These are phyloP conservation scores for Spodoptera litura DNA, from an alignment of 1,140 invertebrate species.

Conservation along the genomic window DNA sequence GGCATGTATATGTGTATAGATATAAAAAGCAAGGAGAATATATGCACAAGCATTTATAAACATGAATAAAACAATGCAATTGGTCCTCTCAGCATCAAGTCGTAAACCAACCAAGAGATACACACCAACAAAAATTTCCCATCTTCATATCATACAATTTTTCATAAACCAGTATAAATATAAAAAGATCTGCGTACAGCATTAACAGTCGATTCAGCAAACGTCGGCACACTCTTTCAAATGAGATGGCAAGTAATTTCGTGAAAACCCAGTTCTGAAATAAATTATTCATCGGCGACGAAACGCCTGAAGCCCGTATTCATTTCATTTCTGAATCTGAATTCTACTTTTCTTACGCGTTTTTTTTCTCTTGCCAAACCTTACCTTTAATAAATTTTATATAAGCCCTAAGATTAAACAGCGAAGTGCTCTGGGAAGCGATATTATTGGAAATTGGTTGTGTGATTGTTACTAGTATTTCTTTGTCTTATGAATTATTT, in stretches of 20 bases:
- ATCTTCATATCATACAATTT: conserved; percentile 18
- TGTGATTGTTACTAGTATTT: conserved; percentile 15
- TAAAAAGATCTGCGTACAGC: conserved; percentile 38
- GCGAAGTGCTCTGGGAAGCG: conserved; percentile 46
- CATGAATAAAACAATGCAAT: too few relatives aligned
- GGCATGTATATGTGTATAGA: too few relatives aligned
- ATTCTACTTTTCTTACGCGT: conserved; percentile 75
- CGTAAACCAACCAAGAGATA: background rate
- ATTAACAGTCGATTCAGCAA: conserved; percentile 55
- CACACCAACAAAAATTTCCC: background rate
- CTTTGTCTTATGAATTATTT: conserved; percentile 15
- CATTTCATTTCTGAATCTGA: conserved; percentile 85
- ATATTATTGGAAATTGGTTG: conserved; percentile 38
- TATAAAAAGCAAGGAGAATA: too few relatives aligned
- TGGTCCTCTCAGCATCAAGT: background rate
- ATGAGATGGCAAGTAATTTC: conserved; percentile 83
- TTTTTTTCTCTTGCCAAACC: conserved; percentile 67
- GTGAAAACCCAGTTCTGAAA: conserved; percentile 81
- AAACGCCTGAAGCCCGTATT: conserved; percentile 82
- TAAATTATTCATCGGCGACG: conserved; percentile 84
- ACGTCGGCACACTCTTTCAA: conserved; percentile 71
- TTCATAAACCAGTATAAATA: conserved; percentile 28
- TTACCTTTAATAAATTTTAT: conserved; percentile 81
- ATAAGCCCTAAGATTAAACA: conserved; percentile 78
- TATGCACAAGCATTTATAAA: too few relatives aligned